Conservation (phyloP, 2,797 vertebrate genomes). For the Pipistrellus kuhlii region DNA sequence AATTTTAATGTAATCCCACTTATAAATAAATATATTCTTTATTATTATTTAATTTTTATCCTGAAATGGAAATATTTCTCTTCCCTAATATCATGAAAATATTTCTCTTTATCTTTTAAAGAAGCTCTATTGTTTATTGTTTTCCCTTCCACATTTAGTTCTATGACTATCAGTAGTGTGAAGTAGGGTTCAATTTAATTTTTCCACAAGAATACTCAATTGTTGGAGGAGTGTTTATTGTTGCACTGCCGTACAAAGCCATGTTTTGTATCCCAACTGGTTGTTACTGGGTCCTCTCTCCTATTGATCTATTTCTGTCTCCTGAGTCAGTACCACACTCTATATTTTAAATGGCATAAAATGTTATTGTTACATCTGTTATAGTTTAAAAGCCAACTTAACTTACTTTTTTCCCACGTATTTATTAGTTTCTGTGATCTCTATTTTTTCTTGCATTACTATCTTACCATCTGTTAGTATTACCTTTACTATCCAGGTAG, state of each 20-base stretch:
- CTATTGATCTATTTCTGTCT: background rate
- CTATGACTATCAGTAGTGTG: background rate
- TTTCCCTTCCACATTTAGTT: background rate
- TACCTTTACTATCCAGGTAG: background rate
- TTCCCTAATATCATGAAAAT: background rate
- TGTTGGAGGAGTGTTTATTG: background rate
- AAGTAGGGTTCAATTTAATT: background rate
- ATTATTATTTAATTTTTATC: background rate
- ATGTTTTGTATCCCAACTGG: background rate
- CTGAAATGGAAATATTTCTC: background rate
- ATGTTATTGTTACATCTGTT: background rate
- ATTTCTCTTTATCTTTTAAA: background rate
- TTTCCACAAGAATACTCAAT: background rate
- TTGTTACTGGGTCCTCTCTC: background rate
- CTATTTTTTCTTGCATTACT: background rate
- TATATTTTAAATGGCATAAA: background rate
- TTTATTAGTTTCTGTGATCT: background rate
- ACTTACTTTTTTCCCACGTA: background rate
- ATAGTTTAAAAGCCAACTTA: background rate
- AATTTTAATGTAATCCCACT: background rate
- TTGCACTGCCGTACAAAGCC: background rate
- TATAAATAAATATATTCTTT: background rate
- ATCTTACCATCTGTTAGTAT: background rate
- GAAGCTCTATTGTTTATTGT: background rate
- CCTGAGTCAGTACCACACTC: too few relatives aligned